phyloP scores from a whole-genome alignment of 2,888 invertebrate species.

The Lepeophtheirus nordmannii region DNA sequence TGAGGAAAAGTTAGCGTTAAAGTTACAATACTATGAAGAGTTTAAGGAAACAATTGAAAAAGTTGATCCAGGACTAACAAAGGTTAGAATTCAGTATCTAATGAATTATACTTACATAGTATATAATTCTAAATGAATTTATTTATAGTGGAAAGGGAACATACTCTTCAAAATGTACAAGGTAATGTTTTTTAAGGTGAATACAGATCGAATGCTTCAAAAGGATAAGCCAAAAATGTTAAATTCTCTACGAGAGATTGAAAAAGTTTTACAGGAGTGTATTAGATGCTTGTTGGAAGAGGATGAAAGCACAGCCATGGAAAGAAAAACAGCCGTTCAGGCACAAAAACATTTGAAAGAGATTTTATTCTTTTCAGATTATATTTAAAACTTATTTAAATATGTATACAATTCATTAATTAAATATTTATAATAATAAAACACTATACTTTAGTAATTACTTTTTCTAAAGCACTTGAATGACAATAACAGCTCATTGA shows the following conservation, averaged over 20 bases:
- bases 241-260: background rate
- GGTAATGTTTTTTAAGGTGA: background rate
- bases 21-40: slow-evolving; percentile 7
- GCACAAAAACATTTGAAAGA: slow-evolving; percentile 8
- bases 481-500: no score
- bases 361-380: slow-evolving; percentile 11
- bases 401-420: no score
- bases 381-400: background rate
- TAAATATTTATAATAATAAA: no score
- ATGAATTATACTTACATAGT: background rate
- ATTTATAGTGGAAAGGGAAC: slow-evolving; percentile 15
- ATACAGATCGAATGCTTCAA: background rate
- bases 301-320: background rate
- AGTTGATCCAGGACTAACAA: slow-evolving; percentile 11
- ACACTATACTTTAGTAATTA: no score
- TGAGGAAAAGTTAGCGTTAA: background rate
- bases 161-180: slow-evolving; percentile 1
- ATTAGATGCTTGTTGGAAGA: background rate
- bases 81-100: background rate
- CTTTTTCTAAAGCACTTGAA: no score
- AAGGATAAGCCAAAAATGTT: background rate
- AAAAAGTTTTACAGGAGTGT: background rate
- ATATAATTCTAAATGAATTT: background rate
- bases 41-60: background rate
- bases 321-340: background rate